Evolutionary conservation across 2,797 vertebrate species (phyloP).

Genomic region (Labroides dimidiatus): DNA sequence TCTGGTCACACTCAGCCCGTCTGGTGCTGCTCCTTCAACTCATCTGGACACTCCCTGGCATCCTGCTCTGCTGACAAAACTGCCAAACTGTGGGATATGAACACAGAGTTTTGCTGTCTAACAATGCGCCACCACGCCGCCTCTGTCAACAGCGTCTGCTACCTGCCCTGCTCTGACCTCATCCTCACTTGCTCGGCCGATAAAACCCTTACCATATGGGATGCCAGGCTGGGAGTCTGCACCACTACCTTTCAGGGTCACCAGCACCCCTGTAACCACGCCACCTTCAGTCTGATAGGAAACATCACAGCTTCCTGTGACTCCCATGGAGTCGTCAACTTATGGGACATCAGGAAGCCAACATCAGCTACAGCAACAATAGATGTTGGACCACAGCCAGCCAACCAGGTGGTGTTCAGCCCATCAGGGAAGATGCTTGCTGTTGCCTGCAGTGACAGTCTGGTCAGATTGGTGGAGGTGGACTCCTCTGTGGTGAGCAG

Average conservation of each 20-base stretch:
- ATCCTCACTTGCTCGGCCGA: conserved; percentile 70
- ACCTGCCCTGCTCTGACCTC: conserved; percentile 82
- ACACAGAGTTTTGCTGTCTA: conserved; percentile 82
- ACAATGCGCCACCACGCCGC: conserved; percentile 84
- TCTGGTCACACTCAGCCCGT: conserved; percentile 49
- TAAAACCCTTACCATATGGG: conserved; percentile 71
- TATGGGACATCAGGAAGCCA: conserved; percentile 86
- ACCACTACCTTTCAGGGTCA: conserved; percentile 86
- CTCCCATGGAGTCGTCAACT: conserved; percentile 78
- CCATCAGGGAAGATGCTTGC: conserved; percentile 82
- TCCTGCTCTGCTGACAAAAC: conserved; percentile 88
- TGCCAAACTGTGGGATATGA: conserved; percentile 86
- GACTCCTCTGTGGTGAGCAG: conserved; percentile 71
- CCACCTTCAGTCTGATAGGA: conserved; percentile 76
- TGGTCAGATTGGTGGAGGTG: conserved; percentile 81
- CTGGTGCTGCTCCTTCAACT: conserved; percentile 85
- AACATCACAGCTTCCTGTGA: conserved; percentile 86
- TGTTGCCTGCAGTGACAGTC: conserved; percentile 81
- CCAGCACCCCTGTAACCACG: conserved; percentile 84
- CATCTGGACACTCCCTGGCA: conserved; percentile 85
- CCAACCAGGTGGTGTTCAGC: conserved; percentile 87
- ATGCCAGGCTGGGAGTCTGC: conserved; percentile 75
- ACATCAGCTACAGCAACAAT: conserved; percentile 61
- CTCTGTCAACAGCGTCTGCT: conserved; percentile 87
- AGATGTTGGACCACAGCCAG: conserved; percentile 81